Base-by-base conservation (phyloP, 1,140 invertebrate species). In the Drosophila yakuba region DNA sequence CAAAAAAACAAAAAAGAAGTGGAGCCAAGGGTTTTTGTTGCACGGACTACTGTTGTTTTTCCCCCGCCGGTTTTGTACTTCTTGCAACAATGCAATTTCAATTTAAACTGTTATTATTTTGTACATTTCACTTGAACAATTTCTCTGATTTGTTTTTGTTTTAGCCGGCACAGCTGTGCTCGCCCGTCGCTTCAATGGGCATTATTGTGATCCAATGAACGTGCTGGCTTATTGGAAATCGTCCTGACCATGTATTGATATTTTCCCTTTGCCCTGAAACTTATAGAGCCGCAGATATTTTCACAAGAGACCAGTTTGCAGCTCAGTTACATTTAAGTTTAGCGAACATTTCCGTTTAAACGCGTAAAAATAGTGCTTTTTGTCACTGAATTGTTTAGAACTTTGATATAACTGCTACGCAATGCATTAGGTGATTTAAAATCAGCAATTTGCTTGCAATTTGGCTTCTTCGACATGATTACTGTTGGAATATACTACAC, bases 91-190 rank as follows among this genome's bases (percentile, higher is more conserved):
- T 68, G 39, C 55, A 68, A 71, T 78, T 77, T 78, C 57, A 39
- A 71, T 78, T 77, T 57, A 61, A 77, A 69, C 61, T 75, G 73
- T 60, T 60, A 77, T 59, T 60, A 60, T 52, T 54, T 62, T 78
- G 43, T 62, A 43, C 25, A 59, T 78, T 52, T 79, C 44, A 50
- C 44, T 54, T 41, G 15, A 20, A 50, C 52, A 71, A 72, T 71
- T 41, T 58, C 67, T 39, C 54, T 25, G 68, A 50, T 54, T 74
- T 39, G 8, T 50, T 39, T 39, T 66, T 66, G 60, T 50, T 67
- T 61, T 50, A 64, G 35, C 23, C 58, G 6, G 58, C 15, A 20
- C 32, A 45, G 62, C 60, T 28, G 36, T 55, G 54, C 44, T 15
- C 32, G 32, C 25, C 28, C 14, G 23, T 41, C 41, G 41, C 28